Percentiles rank a stretch among this genome's conserved stretches.
These are phyloP conservation scores for Toxotes jaculatrix DNA, from an alignment of 2,113 vertebrate genomes.

Conservation along the genomic window DNA sequence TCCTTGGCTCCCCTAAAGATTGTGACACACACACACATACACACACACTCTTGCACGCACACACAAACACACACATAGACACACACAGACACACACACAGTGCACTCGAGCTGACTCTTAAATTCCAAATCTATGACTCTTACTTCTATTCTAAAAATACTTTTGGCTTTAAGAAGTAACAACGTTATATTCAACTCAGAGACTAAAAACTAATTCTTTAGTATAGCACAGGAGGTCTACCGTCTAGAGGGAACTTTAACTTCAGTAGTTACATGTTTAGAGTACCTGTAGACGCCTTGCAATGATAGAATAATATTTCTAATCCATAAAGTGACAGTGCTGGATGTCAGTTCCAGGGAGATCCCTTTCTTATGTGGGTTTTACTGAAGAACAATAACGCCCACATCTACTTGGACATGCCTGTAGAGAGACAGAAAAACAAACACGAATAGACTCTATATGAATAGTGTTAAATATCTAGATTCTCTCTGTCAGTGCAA, in stretches of 20 bases:
- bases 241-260: constrained; percentile 32
- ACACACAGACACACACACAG: constrained; percentile 26
- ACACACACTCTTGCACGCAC: constrained; percentile 15
- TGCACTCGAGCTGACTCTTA: constrained; percentile 30
- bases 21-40: constrained; percentile 22
- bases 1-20: constrained; percentile 61
- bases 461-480: constrained; percentile 63
- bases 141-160: constrained; percentile 74
- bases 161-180: constrained; percentile 73
- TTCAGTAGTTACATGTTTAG: constrained; percentile 70
- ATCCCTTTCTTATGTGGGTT: constrained; percentile 59
- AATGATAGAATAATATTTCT: constrained; percentile 54
- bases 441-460: constrained; percentile 38
- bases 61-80: constrained; percentile 23
- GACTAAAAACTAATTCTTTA: constrained; percentile 55
- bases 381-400: constrained; percentile 17
- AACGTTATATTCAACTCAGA: constrained; percentile 55
- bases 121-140: constrained; percentile 42
- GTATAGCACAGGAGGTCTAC: constrained; percentile 48
- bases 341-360: constrained; percentile 59
- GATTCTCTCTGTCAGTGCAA: constrained; percentile 62
- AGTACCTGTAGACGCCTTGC: constrained; percentile 56
- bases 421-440: constrained; percentile 33
- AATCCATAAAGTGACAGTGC: constrained; percentile 81
- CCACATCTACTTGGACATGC: constrained; percentile 33